phyloP scores from a whole-genome alignment of 30 jellyfish, hydroid and myxozoan genomes.

The Aurelia aurita region DNA sequence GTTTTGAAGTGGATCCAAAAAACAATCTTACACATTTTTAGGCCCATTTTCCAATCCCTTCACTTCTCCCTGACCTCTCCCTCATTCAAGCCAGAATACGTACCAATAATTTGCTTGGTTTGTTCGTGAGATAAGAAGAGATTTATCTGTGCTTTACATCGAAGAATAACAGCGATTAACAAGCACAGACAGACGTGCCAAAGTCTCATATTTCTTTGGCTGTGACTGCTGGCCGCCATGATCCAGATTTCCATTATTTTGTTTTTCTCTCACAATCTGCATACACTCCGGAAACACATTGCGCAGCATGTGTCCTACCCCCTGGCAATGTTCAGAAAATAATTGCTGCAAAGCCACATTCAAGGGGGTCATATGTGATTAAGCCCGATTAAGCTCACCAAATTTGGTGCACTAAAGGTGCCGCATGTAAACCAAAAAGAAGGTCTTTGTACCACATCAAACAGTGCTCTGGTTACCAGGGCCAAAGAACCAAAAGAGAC shows the following conservation, averaged over 20 bases:
- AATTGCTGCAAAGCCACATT: background rate
- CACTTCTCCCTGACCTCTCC: background rate
- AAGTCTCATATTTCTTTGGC: too few relatives aligned
- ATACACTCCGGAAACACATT: background rate
- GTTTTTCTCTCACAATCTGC: background rate
- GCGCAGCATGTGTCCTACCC: conserved; percentile 2
- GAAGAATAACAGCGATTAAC: too few relatives aligned
- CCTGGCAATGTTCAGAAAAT: background rate
- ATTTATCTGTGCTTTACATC: conserved; percentile 43
- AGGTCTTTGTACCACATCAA: too few relatives aligned
- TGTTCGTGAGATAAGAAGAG: conserved; percentile 54
- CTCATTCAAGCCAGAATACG: background rate
- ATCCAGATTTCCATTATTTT: background rate
- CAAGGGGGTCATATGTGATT: background rate
- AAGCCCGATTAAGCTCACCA: too few relatives aligned
- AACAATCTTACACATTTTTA: too few relatives aligned
- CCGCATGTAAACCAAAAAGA: too few relatives aligned
- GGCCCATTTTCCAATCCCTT: too few relatives aligned
- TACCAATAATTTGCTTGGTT: conserved; percentile 58
- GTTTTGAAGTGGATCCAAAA: too few relatives aligned
- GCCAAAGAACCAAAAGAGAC: too few relatives aligned
- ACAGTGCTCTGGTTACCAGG: too few relatives aligned
- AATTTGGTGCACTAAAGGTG: too few relatives aligned
- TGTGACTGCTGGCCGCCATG: background rate
- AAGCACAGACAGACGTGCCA: too few relatives aligned